A percentile compares a stretch with the other conserved stretches of the same genome.
phyloP scores from a whole-genome alignment of 2,888 invertebrate genomes.

The Petrophora chlorosata region DNA sequence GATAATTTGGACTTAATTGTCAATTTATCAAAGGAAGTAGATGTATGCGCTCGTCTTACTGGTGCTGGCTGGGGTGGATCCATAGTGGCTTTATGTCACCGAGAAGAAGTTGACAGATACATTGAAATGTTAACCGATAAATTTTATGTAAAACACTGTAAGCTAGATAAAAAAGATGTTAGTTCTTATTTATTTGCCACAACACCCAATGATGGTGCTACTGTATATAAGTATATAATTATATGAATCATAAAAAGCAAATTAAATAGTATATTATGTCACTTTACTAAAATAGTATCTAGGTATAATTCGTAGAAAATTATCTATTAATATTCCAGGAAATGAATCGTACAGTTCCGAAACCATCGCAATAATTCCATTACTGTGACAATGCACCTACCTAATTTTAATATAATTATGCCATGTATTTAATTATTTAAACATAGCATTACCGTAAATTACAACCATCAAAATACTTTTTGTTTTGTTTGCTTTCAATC shows the following conservation, averaged over 20 bases:
- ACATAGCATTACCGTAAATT: too few relatives aligned
- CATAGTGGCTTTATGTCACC: constrained; percentile 91
- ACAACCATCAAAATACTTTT: too few relatives aligned
- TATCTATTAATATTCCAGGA: too few relatives aligned
- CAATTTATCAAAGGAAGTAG: constrained; percentile 86
- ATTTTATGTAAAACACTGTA: constrained; percentile 86
- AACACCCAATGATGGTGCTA: constrained; percentile 86
- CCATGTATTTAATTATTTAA: too few relatives aligned
- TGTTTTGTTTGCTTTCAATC: too few relatives aligned
- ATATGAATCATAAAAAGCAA: background rate
- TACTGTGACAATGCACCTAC: too few relatives aligned
- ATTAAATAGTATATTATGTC: background rate
- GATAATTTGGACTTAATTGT: constrained; percentile 93
- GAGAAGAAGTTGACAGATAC: constrained; percentile 86
- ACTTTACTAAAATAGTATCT: background rate
- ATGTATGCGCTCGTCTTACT: constrained; percentile 95
- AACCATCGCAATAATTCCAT: too few relatives aligned
- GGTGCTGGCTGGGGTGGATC: constrained; percentile 99
- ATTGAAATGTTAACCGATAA: constrained; percentile 87
- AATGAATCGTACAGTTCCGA: too few relatives aligned
- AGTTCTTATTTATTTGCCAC: constrained; percentile 89
- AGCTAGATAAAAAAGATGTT: constrained; percentile 78
- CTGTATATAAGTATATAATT: constrained; percentile 68
- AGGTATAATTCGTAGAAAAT: too few relatives aligned
- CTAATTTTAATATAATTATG: too few relatives aligned